These are phyloP conservation scores for Apocheima hispidaria DNA, from an alignment of 2,888 invertebrate species.

Conservation along the genomic window DNA sequence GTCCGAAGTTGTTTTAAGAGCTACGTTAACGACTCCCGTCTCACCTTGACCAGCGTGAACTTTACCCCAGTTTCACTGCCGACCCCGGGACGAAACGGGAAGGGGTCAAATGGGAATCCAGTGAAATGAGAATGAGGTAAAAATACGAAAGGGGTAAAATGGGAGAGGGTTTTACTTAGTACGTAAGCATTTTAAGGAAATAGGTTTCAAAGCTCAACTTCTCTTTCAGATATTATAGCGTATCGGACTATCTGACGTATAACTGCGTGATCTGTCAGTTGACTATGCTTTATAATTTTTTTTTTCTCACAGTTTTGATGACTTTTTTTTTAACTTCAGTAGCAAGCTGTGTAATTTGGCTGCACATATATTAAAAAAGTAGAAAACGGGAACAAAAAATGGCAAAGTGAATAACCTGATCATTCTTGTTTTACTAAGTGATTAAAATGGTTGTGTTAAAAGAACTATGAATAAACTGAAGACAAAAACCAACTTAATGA, in stretches of 20 bases:
- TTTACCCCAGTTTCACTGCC: conserved; percentile 69
- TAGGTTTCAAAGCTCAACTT: background rate
- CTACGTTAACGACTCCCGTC: conserved; percentile 77
- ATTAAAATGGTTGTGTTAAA: background rate
- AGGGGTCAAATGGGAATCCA: conserved; percentile 46
- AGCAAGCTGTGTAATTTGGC: no score
- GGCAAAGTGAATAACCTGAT: background rate
- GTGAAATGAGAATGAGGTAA: background rate
- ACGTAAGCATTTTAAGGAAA: no score
- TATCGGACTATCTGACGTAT: no score
- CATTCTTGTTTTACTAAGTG: background rate
- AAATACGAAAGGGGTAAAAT: background rate
- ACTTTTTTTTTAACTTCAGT: no score
- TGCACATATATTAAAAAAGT: no score
- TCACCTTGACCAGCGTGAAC: conserved; percentile 84
- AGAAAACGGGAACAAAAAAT: no score
- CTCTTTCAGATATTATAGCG: no score
- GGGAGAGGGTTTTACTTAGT: no score
- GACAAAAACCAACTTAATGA: background rate
- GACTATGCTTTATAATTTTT: no score
- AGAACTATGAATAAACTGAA: background rate
- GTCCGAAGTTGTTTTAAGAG: conserved; percentile 78
- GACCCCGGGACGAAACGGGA: conserved; percentile 6
- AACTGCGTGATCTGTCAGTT: no score
- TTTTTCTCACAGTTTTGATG: no score